These are phyloP conservation scores for Salvelinus namaycush DNA, from an alignment of 2,113 vertebrate genomes.

Conservation along the genomic window DNA sequence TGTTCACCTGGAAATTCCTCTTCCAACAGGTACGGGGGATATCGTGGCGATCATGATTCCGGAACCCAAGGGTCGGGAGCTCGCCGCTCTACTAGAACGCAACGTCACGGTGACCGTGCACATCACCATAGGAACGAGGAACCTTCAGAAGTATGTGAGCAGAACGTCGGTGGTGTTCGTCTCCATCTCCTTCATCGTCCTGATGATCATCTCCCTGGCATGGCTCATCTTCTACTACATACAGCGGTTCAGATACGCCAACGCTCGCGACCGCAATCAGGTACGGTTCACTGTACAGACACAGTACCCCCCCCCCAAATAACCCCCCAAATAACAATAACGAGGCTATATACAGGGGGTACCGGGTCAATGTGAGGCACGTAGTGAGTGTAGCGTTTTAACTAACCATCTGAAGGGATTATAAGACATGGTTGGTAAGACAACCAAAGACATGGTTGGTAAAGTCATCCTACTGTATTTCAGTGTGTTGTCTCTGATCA, in stretches of 20 bases:
- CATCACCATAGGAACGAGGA: constrained; percentile 94
- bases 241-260: constrained; percentile 73
- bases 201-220: constrained; percentile 98
- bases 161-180: constrained; percentile 97
- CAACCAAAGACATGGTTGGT: too few relatives aligned
- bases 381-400: too few relatives aligned
- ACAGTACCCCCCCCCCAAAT: background rate
- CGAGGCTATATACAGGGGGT: too few relatives aligned
- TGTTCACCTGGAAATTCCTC: background rate
- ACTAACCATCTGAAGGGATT: constrained; percentile 52
- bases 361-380: background rate
- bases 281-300: background rate
- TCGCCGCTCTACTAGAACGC: constrained; percentile 85
- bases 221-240: constrained; percentile 99
- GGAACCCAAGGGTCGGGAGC: constrained; percentile 91
- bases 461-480: too few relatives aligned
- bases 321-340: too few relatives aligned
- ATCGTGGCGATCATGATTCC: constrained; percentile 97
- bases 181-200: constrained; percentile 98
- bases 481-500: too few relatives aligned
- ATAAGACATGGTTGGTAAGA: too few relatives aligned
- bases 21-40: constrained; percentile 82
- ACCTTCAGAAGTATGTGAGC: constrained; percentile 98
- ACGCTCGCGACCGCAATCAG: constrained; percentile 19
- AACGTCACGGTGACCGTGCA: constrained; percentile 85